These are phyloP conservation scores for Axea sp. DNA, from an alignment of 2,888 invertebrate genomes.

Conservation along the genomic window DNA sequence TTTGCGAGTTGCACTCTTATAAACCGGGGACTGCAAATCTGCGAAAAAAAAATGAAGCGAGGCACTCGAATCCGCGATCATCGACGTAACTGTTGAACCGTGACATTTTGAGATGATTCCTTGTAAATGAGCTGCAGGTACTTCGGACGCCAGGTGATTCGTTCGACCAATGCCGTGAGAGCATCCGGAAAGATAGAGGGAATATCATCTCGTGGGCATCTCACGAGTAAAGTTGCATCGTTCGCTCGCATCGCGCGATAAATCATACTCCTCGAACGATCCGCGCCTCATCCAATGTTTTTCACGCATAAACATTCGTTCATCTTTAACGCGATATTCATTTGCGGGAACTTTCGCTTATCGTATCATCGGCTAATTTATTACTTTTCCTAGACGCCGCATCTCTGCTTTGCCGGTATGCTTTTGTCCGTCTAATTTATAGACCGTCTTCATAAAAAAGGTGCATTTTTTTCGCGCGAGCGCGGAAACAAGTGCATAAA, in stretches of 20 bases:
- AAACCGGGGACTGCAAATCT: too few species aligned
- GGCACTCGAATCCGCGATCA: conserved; percentile 3
- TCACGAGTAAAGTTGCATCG: conserved; percentile 34
- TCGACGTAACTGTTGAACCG: conserved; percentile 38
- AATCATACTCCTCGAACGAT: conserved; percentile 55
- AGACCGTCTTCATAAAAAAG: not conserved
- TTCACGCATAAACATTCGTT: conserved; percentile 55
- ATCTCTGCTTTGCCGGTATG: not conserved
- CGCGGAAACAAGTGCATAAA: not conserved
- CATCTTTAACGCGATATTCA: conserved; percentile 45
- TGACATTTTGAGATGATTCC: conserved; percentile 46
- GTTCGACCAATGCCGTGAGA: conserved; percentile 39
- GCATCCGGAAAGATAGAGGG: conserved; percentile 37
- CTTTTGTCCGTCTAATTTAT: conserved; percentile 21
- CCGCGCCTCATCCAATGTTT: conserved; percentile 46
- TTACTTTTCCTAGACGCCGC: conserved; percentile 15
- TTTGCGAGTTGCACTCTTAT: not conserved
- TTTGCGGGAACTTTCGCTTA: conserved; percentile 55
- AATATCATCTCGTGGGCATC: conserved; percentile 38
- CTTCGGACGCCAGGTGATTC: conserved; percentile 23
- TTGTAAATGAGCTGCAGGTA: conserved; percentile 40
- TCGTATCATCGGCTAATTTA: conserved; percentile 53
- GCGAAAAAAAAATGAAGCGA: too few species aligned
- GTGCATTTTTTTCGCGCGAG: conserved; percentile 2
- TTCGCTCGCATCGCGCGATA: conserved; percentile 57